phyloP scores from a whole-genome alignment of 2,888 invertebrate genomes.

The Pristionchus exspectatus region DNA sequence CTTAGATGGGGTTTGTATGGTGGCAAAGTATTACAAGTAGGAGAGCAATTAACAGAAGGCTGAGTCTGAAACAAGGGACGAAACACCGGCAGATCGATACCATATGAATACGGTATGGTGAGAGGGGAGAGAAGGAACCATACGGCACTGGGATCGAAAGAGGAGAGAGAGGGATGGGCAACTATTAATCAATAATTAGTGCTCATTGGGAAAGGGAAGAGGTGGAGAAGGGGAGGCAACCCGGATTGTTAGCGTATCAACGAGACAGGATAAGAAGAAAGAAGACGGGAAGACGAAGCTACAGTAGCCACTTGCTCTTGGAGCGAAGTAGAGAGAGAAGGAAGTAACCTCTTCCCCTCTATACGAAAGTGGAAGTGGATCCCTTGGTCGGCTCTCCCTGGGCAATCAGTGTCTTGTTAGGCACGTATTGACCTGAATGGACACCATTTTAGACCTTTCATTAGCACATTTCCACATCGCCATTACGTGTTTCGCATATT shows the following conservation, averaged over 20 bases:
- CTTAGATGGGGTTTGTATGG: neutral
- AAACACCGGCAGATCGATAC: conserved; percentile 49
- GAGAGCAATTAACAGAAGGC: neutral
- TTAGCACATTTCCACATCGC: neutral
- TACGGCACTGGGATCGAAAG: conserved; percentile 21
- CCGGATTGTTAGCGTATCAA: conserved; percentile 32
- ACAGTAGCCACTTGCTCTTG: conserved; percentile 39
- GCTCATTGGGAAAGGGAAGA: conserved; percentile 18
- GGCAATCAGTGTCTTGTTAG: conserved; percentile 71
- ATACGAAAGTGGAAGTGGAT: conserved; percentile 72
- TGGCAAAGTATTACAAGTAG: conserved; percentile 49
- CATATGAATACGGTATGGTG: conserved; percentile 28
- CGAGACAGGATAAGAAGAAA: conserved; percentile 45
- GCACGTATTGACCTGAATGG: conserved; percentile 73
- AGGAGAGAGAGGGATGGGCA: neutral
- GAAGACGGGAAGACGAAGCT: neutral
- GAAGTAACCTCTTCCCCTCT: neutral
- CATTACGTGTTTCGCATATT: neutral
- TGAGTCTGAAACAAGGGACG: neutral
- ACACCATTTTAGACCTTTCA: neutral
- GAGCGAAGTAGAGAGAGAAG: conserved; percentile 49
- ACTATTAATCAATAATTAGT: conserved; percentile 21
- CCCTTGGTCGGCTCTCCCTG: conserved; percentile 70
- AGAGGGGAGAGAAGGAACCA: neutral
- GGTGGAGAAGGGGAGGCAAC: conserved; percentile 26